Evolutionary conservation across 2,797 vertebrate species (phyloP), one percentile per base, ranked within the genome.

Genomic region (Manis pentadactyla): DNA sequence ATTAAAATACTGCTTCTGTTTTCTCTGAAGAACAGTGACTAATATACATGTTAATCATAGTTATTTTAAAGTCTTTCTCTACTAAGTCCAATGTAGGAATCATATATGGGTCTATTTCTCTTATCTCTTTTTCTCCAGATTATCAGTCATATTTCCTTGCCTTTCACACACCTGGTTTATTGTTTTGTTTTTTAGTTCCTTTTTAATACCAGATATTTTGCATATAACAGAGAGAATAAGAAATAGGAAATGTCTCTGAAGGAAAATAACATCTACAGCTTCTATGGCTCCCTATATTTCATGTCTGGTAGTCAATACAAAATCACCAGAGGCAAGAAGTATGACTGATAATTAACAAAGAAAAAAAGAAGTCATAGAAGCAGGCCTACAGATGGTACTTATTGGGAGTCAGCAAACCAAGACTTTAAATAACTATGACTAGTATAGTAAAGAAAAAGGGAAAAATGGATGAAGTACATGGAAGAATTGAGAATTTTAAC

Each of bases 141-240:
- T 94, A 92, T 37, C 59, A 73, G 34, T 39, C 4, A 61, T 39
- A 49, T 81, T 29, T 57, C 37, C 8, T 85, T 86, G n/a, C 10
- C 79, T 79, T 77, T 77, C 46, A 71, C 42, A 71, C 31, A 90
- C 19, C 9, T 14, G 73, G 4, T 46, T 46, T 46, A 46, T 46
- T 46, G 46, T 46, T 46, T 46, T 46, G 46, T 46, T 12, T 12
- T 11, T 46, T 2, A 12, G 46, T 46, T 46, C 46, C 46, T 90
- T 96, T 75, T 77, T 61, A 77, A 77, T 77, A 73, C 5, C 29
- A 91, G n/a, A 29, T 14, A 79, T 57, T 88, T 85, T 91, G 11
- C 82, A 13, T 4, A 34, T 79, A 63, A 94, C 14, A 90, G 19
- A 90, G 73, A 19, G 3, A 59, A 74, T 11, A 49, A 34, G 25